Conservation (phyloP, 2,113 vertebrate species). For the Varanus salvator region DNA sequence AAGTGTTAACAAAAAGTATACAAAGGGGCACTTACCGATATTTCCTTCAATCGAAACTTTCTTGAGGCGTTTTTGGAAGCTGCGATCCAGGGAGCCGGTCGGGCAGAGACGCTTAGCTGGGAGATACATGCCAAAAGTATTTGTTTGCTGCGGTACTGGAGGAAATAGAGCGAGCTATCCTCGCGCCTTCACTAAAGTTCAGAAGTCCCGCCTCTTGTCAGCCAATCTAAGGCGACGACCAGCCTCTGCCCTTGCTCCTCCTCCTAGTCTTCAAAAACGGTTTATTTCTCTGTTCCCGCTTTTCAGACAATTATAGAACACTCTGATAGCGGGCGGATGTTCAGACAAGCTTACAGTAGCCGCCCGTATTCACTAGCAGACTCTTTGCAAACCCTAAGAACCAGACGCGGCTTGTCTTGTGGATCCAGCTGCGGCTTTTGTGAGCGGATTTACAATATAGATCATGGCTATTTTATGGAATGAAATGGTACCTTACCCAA, state of each 20-base stretch:
- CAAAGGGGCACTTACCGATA: constrained; percentile 78
- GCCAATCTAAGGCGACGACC: neutral
- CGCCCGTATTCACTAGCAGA: neutral
- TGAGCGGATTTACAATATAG: neutral
- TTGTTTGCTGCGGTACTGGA: neutral
- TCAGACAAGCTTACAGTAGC: neutral
- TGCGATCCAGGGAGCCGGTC: constrained; percentile 60
- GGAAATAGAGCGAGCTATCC: neutral
- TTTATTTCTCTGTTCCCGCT: neutral
- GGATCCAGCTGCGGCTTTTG: neutral
- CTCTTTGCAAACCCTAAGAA: neutral
- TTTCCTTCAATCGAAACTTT: constrained; percentile 88
- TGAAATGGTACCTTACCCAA: neutral
- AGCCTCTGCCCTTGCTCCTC: no score
- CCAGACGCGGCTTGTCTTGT: no score
- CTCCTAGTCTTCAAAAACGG: no score
- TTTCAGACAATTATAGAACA: no score
- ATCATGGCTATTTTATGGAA: neutral
- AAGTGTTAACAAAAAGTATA: neutral
- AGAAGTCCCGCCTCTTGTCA: neutral
- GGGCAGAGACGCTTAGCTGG: constrained; percentile 79
- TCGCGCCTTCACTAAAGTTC: neutral
- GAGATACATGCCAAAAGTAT: constrained; percentile 72
- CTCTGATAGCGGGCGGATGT: neutral
- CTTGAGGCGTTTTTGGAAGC: constrained; percentile 75